Conservation (phyloP, 2,113 vertebrate genomes). For the Callocephalon fimbriatum region DNA sequence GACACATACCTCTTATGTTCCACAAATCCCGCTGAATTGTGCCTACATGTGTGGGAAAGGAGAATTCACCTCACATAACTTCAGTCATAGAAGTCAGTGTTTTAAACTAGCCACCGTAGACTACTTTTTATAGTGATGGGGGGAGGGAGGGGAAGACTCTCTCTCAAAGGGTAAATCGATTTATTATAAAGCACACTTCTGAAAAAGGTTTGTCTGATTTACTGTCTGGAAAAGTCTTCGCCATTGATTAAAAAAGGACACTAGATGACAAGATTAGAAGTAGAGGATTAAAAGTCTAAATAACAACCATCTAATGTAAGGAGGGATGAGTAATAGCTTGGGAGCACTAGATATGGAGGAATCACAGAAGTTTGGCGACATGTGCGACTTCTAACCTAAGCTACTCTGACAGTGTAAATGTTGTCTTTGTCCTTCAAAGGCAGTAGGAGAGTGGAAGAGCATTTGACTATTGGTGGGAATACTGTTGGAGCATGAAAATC, state of each 20-base stretch:
- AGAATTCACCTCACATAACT: background rate
- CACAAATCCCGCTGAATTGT: background rate
- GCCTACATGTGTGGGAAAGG: background rate
- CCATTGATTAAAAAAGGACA: background rate
- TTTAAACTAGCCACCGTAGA: background rate
- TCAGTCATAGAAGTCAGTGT: background rate
- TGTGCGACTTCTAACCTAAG: background rate
- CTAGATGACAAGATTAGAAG: background rate
- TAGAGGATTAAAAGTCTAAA: background rate
- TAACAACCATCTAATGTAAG: background rate
- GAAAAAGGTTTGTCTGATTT: background rate
- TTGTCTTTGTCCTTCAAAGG: background rate
- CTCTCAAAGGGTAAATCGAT: background rate
- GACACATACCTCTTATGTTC: rapidly evolving
- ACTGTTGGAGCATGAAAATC: background rate
- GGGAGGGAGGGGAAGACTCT: no score
- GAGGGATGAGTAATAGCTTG: background rate
- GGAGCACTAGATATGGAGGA: background rate
- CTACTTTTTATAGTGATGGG: background rate
- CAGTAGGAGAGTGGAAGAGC: background rate
- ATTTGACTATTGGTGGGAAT: background rate
- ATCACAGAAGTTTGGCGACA: background rate
- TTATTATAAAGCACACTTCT: background rate
- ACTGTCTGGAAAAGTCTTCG: background rate
- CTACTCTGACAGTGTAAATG: background rate